Evolutionary conservation across 2,888 invertebrate genomes (phyloP).

Genomic region (Dilophus febrilis): DNA sequence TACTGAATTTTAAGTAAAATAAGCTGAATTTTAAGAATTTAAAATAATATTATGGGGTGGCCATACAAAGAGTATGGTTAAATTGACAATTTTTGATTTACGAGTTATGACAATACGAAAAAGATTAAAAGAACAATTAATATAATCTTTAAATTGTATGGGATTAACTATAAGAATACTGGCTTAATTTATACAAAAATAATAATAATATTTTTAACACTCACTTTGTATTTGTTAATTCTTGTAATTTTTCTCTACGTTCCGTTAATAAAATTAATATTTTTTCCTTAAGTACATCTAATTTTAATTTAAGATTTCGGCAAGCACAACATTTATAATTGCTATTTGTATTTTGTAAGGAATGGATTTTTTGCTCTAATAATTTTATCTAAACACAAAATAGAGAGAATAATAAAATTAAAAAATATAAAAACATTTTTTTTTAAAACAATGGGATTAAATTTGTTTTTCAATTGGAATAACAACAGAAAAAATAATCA

Average conservation of each 20-base stretch:
- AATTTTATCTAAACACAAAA: neutral
- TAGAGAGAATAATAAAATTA: neutral
- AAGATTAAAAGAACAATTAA: too few relatives aligned
- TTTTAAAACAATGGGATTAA: neutral
- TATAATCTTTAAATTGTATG: too few relatives aligned
- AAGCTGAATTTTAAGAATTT: too few relatives aligned
- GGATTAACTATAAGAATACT: too few relatives aligned
- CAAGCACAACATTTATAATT: slow-evolving; percentile 6
- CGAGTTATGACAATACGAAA: neutral
- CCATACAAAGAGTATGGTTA: too few relatives aligned
- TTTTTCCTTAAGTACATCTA: slow-evolving; percentile 3
- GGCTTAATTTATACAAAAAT: too few relatives aligned
- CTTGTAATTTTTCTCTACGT: slow-evolving; percentile 4
- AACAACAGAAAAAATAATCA: neutral
- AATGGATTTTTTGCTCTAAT: slow-evolving; percentile 7
- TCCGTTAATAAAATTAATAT: slow-evolving; percentile 6
- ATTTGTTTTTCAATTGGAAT: neutral
- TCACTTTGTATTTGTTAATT: slow-evolving; percentile 6
- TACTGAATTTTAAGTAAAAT: too few relatives aligned
- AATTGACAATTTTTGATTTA: too few relatives aligned
- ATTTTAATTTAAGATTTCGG: slow-evolving; percentile 2
- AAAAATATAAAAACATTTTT: neutral
- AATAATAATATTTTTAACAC: too few relatives aligned
- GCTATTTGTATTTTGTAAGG: slow-evolving; percentile 6
- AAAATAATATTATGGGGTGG: too few relatives aligned